Percentiles rank a stretch among this genome's conserved stretches.
phyloP scores from a whole-genome alignment of 2,797 vertebrate species.

The Liparis tanakae region DNA sequence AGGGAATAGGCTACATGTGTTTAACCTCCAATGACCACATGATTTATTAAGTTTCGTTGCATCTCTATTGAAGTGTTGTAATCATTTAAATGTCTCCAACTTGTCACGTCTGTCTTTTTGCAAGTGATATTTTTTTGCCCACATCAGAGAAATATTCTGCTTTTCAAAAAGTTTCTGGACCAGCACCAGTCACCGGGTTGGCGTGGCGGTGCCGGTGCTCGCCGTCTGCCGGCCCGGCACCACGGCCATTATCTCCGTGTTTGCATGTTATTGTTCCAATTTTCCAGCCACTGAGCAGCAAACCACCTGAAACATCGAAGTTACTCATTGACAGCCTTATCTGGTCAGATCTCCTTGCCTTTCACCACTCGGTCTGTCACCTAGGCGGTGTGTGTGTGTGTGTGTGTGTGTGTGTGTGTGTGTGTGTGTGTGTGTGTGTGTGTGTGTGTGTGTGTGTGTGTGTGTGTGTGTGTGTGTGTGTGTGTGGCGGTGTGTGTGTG shows the following conservation, averaged over 20 bases:
- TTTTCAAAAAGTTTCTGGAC: conserved; percentile 1
- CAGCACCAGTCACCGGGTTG: not conserved
- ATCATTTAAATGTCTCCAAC: not conserved
- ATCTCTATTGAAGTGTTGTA: not conserved
- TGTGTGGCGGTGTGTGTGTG: conserved; percentile 10
- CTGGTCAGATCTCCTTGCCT: conserved; percentile 66
- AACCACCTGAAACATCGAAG: conserved; percentile 71
- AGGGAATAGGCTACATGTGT: not conserved
- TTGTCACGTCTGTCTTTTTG: not conserved
- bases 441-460: conserved; percentile 11
- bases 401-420: conserved; percentile 12
- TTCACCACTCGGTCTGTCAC: conserved; percentile 61
- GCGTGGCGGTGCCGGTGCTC: not conserved
- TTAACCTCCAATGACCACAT: not conserved
- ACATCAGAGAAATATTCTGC: not conserved
- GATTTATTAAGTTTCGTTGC: not conserved
- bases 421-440: not conserved
- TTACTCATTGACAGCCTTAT: conserved; percentile 81
- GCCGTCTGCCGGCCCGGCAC: conserved; percentile 24
- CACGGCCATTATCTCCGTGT: conserved; percentile 70
- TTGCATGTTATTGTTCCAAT: conserved; percentile 78
- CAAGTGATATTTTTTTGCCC: not conserved
- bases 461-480: not conserved
- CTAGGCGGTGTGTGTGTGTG: conserved; percentile 5
- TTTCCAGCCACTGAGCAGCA: conserved; percentile 80